Evolutionary conservation across 2,888 invertebrate species (phyloP).

Genomic region (Clunio marinus): DNA sequence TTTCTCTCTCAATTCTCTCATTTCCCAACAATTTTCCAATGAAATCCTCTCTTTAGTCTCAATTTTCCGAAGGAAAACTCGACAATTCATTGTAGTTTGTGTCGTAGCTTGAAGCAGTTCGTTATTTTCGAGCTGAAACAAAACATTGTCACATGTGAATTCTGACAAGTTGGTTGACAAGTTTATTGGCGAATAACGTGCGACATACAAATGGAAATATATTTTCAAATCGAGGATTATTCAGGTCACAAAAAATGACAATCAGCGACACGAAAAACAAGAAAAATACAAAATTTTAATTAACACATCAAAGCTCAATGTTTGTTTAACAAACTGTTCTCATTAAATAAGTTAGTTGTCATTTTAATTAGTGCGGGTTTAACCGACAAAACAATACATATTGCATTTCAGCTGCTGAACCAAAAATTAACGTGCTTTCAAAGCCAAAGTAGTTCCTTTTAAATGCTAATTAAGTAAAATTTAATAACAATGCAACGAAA

Average conservation of each 20-base stretch:
- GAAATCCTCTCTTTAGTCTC: constrained; percentile 20
- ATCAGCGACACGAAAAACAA: too few relatives aligned
- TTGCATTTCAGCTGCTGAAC: too few relatives aligned
- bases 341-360: constrained; percentile 17
- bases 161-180: too few relatives aligned
- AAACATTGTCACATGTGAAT: constrained; percentile 29
- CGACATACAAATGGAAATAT: too few relatives aligned
- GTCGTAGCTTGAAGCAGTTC: constrained; percentile 10
- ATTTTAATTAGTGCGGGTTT: constrained; percentile 21
- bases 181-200: too few relatives aligned
- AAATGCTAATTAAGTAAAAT: constrained; percentile 37
- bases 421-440: too few relatives aligned
- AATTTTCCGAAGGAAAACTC: too few relatives aligned
- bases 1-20: neutral
- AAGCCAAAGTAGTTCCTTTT: neutral
- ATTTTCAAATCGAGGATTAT: too few relatives aligned
- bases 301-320: too few relatives aligned
- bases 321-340: neutral
- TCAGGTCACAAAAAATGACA: too few relatives aligned
- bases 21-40: constrained; percentile 24
- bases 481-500: constrained; percentile 28
- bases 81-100: constrained; percentile 27
- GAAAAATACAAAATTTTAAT: too few relatives aligned
- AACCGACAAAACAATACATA: neutral
- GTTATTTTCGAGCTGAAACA: neutral